Evolutionary conservation across 2,113 vertebrate species (phyloP).

Genomic region (Halichoerus grypus): DNA sequence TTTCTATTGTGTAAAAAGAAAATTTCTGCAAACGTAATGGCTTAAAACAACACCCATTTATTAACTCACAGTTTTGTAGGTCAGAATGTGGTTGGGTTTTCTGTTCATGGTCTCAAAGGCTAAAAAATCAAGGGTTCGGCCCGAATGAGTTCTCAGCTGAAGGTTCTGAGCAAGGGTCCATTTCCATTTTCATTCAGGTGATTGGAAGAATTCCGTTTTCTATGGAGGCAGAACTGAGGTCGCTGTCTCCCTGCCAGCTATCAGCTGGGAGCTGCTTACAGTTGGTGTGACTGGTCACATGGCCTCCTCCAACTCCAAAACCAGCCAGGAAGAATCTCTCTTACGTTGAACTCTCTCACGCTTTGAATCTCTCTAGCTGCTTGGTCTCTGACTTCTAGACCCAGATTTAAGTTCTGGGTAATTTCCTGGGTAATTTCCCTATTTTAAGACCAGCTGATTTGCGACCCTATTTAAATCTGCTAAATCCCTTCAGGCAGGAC

Average conservation of each 20-base stretch:
- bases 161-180: neutral
- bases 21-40: neutral
- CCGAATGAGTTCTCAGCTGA: neutral
- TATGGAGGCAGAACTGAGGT: neutral
- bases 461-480: neutral
- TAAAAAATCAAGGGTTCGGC: neutral
- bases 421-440: neutral
- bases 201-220: neutral
- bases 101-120: neutral
- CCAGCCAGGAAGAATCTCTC: neutral
- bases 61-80: neutral
- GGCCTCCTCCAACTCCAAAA: neutral
- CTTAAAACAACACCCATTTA: neutral
- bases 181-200: neutral
- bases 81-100: neutral
- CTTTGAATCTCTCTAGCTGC: neutral
- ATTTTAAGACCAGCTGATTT: neutral
- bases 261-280: neutral
- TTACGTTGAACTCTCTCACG: neutral
- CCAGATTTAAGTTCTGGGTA: neutral
- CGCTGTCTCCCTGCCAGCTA: neutral
- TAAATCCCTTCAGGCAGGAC: neutral
- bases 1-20: neutral
- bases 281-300: neutral
- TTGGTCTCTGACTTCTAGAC: neutral